Base-by-base conservation (phyloP, 2,888 invertebrate genomes). In the Orchesellides sinensis region DNA sequence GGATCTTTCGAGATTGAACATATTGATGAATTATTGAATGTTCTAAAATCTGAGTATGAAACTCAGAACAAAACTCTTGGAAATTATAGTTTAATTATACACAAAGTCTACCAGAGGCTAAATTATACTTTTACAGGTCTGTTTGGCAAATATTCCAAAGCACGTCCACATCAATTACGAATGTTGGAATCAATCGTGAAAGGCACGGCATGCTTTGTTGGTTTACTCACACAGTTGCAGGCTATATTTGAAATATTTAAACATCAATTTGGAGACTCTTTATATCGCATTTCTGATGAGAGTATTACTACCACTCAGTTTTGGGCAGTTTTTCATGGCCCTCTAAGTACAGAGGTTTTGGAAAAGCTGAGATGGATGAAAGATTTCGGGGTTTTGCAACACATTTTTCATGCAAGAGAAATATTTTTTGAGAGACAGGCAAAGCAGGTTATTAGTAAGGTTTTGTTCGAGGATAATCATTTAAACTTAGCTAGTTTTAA, bases 291-390 rank as follows among this genome's bases (percentile, higher is more conserved):
- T 10, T 78, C 78, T 0, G 49, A 52, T 17, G 78, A 78, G 2
- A 8, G 52, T 6, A 63, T 78, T 35, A 25, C 12, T 12, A 40
- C 69, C 5, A 14, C n/a, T 5, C 70, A 78, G 8, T 27, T 52
- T 27, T 78, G 78, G 78, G 61, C 63, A 10, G 63, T 78, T 4
- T 21, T 35, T 12, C 35, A 69, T 35, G 78, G 78, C 0, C 70
- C 78, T 12, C 27, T 78, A 35, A 4, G 27, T 10, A n/a, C 14
- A 6, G 70, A 69, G 27, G 49, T 78, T 29, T 17, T 49, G 12
- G 19, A 14, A 14, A 27, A 45, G 23, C 61, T 78, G 5, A 69
- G 56, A n/a, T 70, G 70, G 70, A 12, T 61, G 0, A 47, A 47
- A 10, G 78, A 78, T 27, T 27, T 12, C 14, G 78, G 78, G 0